phyloP scores from a whole-genome alignment of 1,140 invertebrate species.

The Drosophila burlai region DNA sequence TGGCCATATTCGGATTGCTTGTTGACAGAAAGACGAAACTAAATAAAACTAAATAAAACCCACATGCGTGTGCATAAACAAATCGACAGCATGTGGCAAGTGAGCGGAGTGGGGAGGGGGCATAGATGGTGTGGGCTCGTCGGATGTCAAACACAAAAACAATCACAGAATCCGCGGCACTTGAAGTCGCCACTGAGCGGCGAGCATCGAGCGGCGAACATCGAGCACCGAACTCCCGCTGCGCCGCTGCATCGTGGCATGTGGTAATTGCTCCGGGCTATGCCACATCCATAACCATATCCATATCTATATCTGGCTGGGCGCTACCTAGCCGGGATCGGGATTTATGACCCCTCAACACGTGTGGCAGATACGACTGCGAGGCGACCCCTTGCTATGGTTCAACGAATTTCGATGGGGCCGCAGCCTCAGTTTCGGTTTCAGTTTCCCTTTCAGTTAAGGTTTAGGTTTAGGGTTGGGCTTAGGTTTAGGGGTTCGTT shows the following conservation, averaged over 20 bases:
- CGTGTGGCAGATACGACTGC: constrained; percentile 28
- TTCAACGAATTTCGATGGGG: constrained; percentile 28
- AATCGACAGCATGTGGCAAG: constrained; percentile 76
- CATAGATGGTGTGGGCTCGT: not conserved
- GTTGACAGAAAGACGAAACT: constrained; percentile 49
- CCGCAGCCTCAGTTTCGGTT: constrained; percentile 2
- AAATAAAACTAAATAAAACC: constrained; percentile 40
- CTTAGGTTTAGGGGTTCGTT: not conserved
- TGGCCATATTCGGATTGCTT: constrained; percentile 26
- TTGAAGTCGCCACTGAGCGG: constrained; percentile 63
- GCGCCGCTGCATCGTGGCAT: constrained; percentile 71
- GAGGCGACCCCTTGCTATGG: constrained; percentile 62
- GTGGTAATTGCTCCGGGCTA: constrained; percentile 72
- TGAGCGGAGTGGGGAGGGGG: not conserved
- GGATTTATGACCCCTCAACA: constrained; percentile 68
- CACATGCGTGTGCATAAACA: constrained; percentile 58
- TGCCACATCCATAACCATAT: constrained; percentile 8
- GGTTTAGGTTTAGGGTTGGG: not conserved
- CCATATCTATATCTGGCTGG: constrained; percentile 12
- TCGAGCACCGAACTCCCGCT: constrained; percentile 64
- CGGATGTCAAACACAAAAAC: constrained; percentile 50
- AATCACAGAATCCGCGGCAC: constrained; percentile 41
- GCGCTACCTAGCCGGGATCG: constrained; percentile 14
- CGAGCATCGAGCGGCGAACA: not conserved
- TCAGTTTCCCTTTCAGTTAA: constrained; percentile 2